Conservation (phyloP, 2,888 invertebrate species). For the Trissolcus brochymenae region DNA sequence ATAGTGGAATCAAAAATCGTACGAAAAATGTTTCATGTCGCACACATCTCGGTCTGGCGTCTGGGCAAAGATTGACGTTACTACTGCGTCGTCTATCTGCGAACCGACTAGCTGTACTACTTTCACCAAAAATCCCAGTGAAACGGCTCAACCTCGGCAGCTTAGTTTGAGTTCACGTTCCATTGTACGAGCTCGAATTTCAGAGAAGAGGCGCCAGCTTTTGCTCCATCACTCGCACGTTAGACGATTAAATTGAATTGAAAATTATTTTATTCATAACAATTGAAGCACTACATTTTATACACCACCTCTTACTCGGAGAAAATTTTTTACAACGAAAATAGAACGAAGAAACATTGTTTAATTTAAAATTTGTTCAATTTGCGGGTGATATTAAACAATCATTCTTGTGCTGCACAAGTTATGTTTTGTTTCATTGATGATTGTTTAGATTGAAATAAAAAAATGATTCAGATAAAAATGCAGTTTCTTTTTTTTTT, state of each 20-base stretch:
- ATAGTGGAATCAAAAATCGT: not conserved
- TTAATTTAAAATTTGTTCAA: too few relatives aligned
- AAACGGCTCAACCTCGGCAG: slow-evolving; percentile 39
- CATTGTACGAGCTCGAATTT: slow-evolving; percentile 39
- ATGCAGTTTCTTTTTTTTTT: too few relatives aligned
- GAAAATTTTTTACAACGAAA: too few relatives aligned
- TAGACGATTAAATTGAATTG: slow-evolving; percentile 32
- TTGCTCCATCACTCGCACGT: slow-evolving; percentile 15
- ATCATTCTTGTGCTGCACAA: too few relatives aligned
- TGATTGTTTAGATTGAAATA: too few relatives aligned
- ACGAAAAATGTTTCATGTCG: slow-evolving; percentile 26
- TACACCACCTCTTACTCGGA: too few relatives aligned
- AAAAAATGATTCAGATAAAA: too few relatives aligned
- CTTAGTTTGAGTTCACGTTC: slow-evolving; percentile 34
- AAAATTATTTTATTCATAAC: slow-evolving; percentile 28
- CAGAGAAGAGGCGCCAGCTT: not conserved
- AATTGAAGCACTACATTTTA: not conserved
- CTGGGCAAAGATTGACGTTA: slow-evolving; percentile 44
- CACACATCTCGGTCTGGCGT: slow-evolving; percentile 10
- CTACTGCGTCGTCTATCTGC: slow-evolving; percentile 41
- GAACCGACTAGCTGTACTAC: slow-evolving; percentile 30
- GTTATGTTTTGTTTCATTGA: too few relatives aligned
- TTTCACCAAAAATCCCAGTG: slow-evolving; percentile 43
- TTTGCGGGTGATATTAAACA: too few relatives aligned
- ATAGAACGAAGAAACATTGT: too few relatives aligned